A percentile compares a stretch with the other conserved stretches of the same genome.
phyloP scores from a whole-genome alignment of 2,888 invertebrate species.

The Callosobruchus maculatus region DNA sequence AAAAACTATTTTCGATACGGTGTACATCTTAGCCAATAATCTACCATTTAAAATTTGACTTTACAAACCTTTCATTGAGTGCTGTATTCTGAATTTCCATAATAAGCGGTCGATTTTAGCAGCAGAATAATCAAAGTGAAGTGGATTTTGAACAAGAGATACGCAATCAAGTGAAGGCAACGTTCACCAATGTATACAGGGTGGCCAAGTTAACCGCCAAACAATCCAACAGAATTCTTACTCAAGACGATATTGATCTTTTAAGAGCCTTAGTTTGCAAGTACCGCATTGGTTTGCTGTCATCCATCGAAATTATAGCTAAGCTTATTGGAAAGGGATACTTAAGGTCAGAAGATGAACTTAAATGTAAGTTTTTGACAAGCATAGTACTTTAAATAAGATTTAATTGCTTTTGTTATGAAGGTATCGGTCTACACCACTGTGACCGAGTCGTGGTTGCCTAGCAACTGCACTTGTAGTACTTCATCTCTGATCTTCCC shows the following conservation, averaged over 20 bases:
- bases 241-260: constrained; percentile 19
- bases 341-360: constrained; percentile 24
- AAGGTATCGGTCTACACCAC: no score
- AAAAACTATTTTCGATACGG: no score
- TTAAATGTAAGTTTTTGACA: constrained; percentile 23
- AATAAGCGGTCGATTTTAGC: constrained; percentile 13
- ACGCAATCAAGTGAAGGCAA: constrained; percentile 22
- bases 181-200: constrained; percentile 19
- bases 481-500: no score
- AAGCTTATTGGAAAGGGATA: constrained; percentile 25
- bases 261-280: constrained; percentile 24
- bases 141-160: constrained; percentile 20
- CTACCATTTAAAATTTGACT: no score
- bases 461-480: no score
- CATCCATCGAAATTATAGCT: constrained; percentile 22
- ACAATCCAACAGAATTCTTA: constrained; percentile 19
- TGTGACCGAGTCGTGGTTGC: no score
- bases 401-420: no score
- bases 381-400: no score
- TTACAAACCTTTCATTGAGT: no score
- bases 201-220: constrained; percentile 20
- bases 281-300: constrained; percentile 24
- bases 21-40: no score
- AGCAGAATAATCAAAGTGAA: constrained; percentile 12
- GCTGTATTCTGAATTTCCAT: no score